Base-by-base conservation (phyloP, 37 sponge, comb jelly and placozoan species). In the Agelas oroides region DNA sequence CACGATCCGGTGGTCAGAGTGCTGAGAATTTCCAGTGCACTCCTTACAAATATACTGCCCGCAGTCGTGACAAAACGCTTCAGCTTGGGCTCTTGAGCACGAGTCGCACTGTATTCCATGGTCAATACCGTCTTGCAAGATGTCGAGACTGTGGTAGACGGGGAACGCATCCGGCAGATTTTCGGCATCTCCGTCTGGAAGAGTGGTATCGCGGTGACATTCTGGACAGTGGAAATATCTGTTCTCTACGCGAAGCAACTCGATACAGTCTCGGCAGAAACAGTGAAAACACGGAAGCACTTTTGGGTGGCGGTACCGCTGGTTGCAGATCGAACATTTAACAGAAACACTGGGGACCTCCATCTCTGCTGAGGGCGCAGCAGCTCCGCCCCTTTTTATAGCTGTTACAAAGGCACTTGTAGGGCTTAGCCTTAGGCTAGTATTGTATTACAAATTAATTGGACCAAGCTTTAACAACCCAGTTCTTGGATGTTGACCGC, bases 241-340 rank as follows among this genome's bases (percentile, higher is more conserved):
- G 23, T 20, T 14, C 1, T 1, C 5, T 46, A 71, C n/a, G 3
- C 21, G 33, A 1, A 71, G 53, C 19, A 2, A 19, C 3, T 6
- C 24, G 1, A 41, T 46, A 28, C 73, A 71, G 33, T 38, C 41
- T 41, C n/a, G 33, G 53, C 73, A 71, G 16, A 71, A 41, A 53
- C 33, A 14, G 53, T 71, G 73, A 71, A 71, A 40, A 16, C 73
- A 71, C 16, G 73, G 73, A 6, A 71, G 46, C 27, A 71, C 52
- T 27, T 71, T 71, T 20, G 73, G 73, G 3, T 71, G 41, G 17
- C n/a, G 33, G 53, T 28, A 71, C 2, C 19, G 46, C 53, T 41
- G 53, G n/a, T 19, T n/a, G 53, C 73, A 71, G 73, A 71, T 27
- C 2, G 53, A 20, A 71, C 73, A 71, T 21, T 21, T 41, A 2